Evolutionary conservation across 2,113 vertebrate species (phyloP).

Genomic region (Laticauda colubrina): DNA sequence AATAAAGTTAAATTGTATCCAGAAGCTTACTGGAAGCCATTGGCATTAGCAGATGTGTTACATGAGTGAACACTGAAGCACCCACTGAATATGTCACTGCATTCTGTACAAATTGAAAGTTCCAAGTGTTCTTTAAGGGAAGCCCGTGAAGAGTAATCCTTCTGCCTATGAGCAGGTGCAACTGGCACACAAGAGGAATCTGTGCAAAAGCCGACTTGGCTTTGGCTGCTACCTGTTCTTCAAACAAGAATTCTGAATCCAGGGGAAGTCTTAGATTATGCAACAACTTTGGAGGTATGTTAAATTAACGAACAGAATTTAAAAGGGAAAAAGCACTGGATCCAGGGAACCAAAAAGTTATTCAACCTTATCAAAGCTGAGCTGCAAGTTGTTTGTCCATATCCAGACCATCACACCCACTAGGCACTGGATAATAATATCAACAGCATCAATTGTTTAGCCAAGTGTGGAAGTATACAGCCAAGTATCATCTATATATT

Average conservation of each 20-base stretch:
- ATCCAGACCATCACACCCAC: background rate
- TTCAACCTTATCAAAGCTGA: background rate
- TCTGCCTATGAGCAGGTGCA: background rate
- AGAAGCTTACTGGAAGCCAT: background rate
- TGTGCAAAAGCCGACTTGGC: background rate
- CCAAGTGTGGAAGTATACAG: too few species aligned
- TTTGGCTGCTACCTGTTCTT: background rate
- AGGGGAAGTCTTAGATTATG: background rate
- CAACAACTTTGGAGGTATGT: background rate
- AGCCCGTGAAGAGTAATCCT: background rate
- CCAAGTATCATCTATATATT: too few species aligned
- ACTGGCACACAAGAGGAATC: background rate
- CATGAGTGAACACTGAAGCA: background rate
- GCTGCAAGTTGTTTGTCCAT: background rate
- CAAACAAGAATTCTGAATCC: background rate
- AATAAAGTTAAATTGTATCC: slow-evolving; percentile 20
- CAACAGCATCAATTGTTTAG: background rate
- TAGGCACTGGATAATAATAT: background rate
- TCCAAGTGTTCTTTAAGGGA: background rate
- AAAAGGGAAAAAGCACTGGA: background rate
- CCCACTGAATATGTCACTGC: background rate
- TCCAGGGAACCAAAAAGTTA: background rate
- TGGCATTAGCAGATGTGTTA: background rate
- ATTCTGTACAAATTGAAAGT: background rate
- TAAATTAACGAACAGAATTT: background rate